Conservation (phyloP, 2,113 vertebrate species). For the Pygoscelis antarcticus region DNA sequence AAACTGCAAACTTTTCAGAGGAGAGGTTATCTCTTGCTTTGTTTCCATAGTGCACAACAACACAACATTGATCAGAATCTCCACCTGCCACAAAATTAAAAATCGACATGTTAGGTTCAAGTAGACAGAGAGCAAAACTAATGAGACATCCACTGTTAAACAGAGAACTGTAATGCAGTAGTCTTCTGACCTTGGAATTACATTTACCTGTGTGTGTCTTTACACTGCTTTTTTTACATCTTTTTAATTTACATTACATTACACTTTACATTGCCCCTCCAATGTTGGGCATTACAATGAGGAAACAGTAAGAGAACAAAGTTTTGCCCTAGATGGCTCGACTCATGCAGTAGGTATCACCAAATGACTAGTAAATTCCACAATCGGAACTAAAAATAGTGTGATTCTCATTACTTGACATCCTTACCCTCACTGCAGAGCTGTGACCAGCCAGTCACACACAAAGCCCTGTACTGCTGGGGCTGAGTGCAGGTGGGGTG, state of each 20-base stretch:
- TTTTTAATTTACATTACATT: neutral
- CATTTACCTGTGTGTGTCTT: neutral
- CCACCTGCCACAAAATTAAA: neutral
- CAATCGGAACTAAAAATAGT: fast-evolving
- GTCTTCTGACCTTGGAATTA: neutral
- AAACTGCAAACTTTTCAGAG: neutral
- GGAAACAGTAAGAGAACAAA: neutral
- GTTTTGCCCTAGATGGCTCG: neutral
- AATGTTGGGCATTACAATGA: neutral
- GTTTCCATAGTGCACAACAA: neutral
- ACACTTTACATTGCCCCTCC: neutral
- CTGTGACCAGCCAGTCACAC: neutral
- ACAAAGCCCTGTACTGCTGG: fast-evolving
- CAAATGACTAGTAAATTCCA: neutral
- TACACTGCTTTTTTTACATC: neutral
- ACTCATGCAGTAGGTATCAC: neutral
- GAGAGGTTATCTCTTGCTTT: neutral
- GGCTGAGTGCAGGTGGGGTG: neutral
- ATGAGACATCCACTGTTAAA: neutral
- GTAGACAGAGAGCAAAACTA: neutral
- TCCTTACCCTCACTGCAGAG: neutral
- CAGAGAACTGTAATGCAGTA: neutral
- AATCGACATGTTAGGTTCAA: neutral
- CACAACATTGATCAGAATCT: neutral
- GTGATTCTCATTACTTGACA: neutral